Evolutionary conservation across 1,140 invertebrate species (phyloP).

Genomic region (Drosophila dunni): DNA sequence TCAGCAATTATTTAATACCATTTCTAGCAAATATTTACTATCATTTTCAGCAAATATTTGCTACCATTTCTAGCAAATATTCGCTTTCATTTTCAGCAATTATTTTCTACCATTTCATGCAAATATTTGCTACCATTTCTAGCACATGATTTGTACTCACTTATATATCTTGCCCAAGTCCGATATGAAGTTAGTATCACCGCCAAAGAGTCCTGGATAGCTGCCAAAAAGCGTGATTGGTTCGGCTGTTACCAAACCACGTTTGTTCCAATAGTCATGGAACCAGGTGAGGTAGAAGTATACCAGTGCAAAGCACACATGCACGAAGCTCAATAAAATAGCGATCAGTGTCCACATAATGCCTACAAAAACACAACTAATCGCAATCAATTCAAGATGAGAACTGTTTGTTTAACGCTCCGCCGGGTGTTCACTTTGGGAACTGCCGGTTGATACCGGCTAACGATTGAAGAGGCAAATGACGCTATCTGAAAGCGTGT

Average conservation of each 20-base stretch:
- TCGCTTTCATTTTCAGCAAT: too few species aligned
- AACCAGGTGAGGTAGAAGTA: slow-evolving; percentile 82
- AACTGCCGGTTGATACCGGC: neutral
- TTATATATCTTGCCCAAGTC: slow-evolving; percentile 71
- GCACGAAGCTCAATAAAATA: slow-evolving; percentile 30
- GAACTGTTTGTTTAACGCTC: slow-evolving; percentile 39
- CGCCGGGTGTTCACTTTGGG: neutral
- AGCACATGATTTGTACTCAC: slow-evolving; percentile 16
- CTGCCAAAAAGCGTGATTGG: slow-evolving; percentile 76
- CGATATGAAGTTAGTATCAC: slow-evolving; percentile 51
- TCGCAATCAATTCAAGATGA: slow-evolving; percentile 3
- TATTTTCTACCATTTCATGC: too few species aligned
- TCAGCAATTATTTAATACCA: too few species aligned
- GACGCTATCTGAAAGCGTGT: slow-evolving; percentile 1
- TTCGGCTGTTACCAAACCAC: slow-evolving; percentile 69
- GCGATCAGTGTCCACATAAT: slow-evolving; percentile 44
- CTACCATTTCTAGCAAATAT: too few species aligned
- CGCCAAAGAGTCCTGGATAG: slow-evolving; percentile 84
- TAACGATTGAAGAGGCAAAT: neutral
- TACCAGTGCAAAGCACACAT: slow-evolving; percentile 42
- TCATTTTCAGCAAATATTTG: too few species aligned
- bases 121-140: too few species aligned
- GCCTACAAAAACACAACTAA: slow-evolving; percentile 16
- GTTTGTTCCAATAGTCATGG: slow-evolving; percentile 78
- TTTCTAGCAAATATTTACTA: too few species aligned